Evolutionary conservation across 2,113 vertebrate genomes (phyloP).

Genomic region (Tamias sibiricus): DNA sequence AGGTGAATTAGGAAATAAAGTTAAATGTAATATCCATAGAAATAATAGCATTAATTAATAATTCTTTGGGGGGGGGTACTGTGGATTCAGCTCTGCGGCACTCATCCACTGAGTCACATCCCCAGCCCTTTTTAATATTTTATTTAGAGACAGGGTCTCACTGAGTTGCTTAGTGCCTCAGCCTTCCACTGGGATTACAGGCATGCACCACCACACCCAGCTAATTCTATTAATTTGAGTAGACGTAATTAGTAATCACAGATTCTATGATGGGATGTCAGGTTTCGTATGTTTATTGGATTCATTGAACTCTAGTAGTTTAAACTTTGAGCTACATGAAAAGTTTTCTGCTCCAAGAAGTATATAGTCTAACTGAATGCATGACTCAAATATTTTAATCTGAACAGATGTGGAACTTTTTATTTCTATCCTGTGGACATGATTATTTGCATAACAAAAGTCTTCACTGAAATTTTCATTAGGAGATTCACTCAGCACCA

Average conservation of each 20-base stretch:
- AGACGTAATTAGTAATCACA: constrained; percentile 7
- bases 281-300: background rate
- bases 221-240: background rate
- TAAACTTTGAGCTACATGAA: background rate
- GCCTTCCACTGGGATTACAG: too few species aligned
- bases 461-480: constrained; percentile 1
- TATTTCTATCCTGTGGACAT: background rate
- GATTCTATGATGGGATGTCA: background rate
- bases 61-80: too few species aligned
- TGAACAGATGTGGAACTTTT: constrained; percentile 13
- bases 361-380: background rate
- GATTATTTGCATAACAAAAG: background rate
- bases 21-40: background rate
- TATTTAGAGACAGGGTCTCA: too few species aligned
- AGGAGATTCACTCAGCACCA: background rate
- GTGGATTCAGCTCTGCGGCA: too few species aligned
- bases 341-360: background rate
- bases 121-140: too few species aligned
- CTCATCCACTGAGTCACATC: too few species aligned
- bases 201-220: too few species aligned
- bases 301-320: background rate
- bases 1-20: constrained; percentile 37
- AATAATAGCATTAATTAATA: constrained; percentile 16
- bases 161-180: too few species aligned
- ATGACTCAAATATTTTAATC: background rate